Evolutionary conservation across 2,797 vertebrate genomes (phyloP).

Genomic region (Notolepis coatsorum): DNA sequence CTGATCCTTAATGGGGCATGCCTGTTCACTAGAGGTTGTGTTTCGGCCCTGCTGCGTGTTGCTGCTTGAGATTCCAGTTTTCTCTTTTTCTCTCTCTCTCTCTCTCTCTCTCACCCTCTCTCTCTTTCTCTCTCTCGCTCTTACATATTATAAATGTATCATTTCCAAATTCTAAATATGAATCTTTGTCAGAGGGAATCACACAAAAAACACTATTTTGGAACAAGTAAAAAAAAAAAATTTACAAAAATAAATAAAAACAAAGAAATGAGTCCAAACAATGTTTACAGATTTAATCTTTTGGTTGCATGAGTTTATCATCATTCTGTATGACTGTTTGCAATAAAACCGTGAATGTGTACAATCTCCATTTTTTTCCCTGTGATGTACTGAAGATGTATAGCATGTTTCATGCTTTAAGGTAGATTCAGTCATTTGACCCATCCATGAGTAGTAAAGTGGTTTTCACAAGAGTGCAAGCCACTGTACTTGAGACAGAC

Average conservation of each 20-base stretch:
- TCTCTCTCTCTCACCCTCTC: conserved; percentile 3
- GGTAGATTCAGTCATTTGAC: no score
- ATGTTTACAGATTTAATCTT: conserved; percentile 82
- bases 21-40: conserved; percentile 71
- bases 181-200: conserved; percentile 71
- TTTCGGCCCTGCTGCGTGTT: conserved; percentile 74
- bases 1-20: conserved; percentile 74
- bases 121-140: conserved; percentile 31
- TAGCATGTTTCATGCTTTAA: conserved; percentile 3
- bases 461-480: background rate
- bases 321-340: conserved; percentile 82
- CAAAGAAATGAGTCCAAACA: conserved; percentile 74
- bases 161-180: conserved; percentile 74
- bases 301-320: conserved; percentile 80
- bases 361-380: conserved; percentile 43
- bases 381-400: conserved; percentile 24
- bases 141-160: conserved; percentile 77
- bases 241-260: conserved; percentile 51
- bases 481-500: background rate
- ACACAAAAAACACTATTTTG: conserved; percentile 76
- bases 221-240: conserved; percentile 58
- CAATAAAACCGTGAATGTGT: conserved; percentile 84
- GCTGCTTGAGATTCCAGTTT: conserved; percentile 71
- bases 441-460: no score
- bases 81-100: conserved; percentile 53